These are phyloP conservation scores for Strix occidentalis DNA, from an alignment of 2,797 vertebrate genomes.

Conservation along the genomic window DNA sequence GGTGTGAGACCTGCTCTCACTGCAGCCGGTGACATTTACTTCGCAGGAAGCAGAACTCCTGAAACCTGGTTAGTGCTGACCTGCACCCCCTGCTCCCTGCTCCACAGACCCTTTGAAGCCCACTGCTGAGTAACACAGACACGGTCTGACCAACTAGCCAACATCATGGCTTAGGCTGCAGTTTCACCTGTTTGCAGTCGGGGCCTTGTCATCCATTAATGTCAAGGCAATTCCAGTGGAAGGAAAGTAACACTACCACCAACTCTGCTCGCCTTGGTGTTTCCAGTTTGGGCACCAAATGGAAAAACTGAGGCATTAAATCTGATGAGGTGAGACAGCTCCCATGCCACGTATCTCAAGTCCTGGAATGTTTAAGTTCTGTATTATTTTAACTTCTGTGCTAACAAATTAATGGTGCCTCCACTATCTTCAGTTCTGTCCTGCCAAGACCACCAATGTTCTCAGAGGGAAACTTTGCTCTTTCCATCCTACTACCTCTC, in stretches of 20 bases:
- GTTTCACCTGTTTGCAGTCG: neutral
- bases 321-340: neutral
- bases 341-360: rapidly evolving
- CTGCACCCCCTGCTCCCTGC: rapidly evolving
- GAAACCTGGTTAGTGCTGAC: neutral
- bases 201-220: neutral
- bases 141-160: rapidly evolving
- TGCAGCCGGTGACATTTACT: rapidly evolving
- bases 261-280: neutral
- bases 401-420: neutral
- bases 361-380: neutral
- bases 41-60: neutral
- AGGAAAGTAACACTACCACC: neutral
- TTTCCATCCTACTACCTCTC: neutral
- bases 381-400: neutral
- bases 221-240: neutral
- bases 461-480: neutral
- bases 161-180: neutral
- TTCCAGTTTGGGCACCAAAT: neutral
- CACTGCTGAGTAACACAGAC: rapidly evolving
- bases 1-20: rapidly evolving
- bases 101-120: neutral
- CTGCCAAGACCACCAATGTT: neutral
- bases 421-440: neutral
- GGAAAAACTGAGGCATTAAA: neutral